Evolutionary conservation across 2,888 invertebrate species (phyloP).

Genomic region (Nomada fucata): DNA sequence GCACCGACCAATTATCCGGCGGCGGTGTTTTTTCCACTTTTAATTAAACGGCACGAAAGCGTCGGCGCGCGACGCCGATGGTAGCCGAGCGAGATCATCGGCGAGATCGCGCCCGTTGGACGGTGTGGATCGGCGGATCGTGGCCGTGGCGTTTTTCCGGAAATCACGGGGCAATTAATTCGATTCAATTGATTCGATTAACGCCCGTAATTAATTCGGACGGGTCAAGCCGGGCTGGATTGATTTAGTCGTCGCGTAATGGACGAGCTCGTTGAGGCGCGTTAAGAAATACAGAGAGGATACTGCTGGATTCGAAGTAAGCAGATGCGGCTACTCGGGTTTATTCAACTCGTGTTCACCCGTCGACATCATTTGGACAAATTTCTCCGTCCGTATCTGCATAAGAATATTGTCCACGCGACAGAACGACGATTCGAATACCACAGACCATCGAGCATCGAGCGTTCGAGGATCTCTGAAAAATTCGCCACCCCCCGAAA

Average conservation of each 20-base stretch:
- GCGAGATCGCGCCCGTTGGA: slow-evolving; percentile 28
- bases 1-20: slow-evolving; percentile 38
- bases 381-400: too few species aligned
- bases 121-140: slow-evolving; percentile 9
- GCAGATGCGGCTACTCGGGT: too few species aligned
- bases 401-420: too few species aligned
- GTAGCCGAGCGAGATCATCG: slow-evolving; percentile 18
- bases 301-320: too few species aligned
- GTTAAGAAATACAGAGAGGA: too few species aligned
- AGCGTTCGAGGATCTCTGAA: too few species aligned
- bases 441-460: too few species aligned
- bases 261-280: background rate
- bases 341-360: too few species aligned
- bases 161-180: slow-evolving; percentile 49
- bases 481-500: too few species aligned
- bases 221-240: background rate
- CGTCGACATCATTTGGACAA: too few species aligned
- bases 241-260: slow-evolving; percentile 30
- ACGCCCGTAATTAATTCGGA: slow-evolving; percentile 29
- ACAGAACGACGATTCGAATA: too few species aligned
- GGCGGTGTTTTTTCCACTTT: slow-evolving; percentile 35
- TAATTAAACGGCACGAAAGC: slow-evolving; percentile 55
- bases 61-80: background rate
- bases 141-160: slow-evolving; percentile 27
- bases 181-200: slow-evolving; percentile 51